These are phyloP conservation scores for Mohoua ochrocephala DNA, from an alignment of 2,113 vertebrate species.

Conservation along the genomic window DNA sequence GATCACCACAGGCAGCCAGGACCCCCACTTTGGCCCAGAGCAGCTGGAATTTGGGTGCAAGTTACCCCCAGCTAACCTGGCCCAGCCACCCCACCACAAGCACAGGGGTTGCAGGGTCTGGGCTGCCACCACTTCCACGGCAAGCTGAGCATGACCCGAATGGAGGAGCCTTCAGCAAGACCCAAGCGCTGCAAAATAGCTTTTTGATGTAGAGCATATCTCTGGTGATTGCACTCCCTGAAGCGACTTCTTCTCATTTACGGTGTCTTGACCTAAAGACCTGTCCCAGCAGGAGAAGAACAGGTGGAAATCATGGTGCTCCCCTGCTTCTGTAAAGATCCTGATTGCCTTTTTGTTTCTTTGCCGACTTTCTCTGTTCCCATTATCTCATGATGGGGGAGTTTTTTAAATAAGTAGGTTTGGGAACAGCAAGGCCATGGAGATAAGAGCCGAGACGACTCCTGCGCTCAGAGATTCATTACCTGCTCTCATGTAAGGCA, in stretches of 20 bases:
- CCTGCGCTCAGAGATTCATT: background rate
- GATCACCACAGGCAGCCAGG: too few relatives aligned
- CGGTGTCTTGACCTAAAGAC: background rate
- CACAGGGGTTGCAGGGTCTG: fast-evolving
- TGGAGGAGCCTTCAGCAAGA: background rate
- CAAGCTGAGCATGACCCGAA: background rate
- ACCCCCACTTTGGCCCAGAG: background rate
- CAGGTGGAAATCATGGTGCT: background rate
- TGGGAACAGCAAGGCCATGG: background rate
- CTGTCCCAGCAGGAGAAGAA: background rate
- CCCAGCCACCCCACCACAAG: background rate
- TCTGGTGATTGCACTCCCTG: background rate
- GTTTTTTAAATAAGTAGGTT: background rate
- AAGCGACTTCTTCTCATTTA: background rate
- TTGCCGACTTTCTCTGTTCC: background rate
- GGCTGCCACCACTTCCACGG: fast-evolving
- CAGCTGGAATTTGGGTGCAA: background rate
- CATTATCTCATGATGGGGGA: background rate
- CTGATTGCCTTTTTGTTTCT: slow-evolving; percentile 8
- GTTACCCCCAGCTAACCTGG: too few relatives aligned
- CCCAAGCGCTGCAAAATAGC: background rate
- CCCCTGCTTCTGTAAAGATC: background rate
- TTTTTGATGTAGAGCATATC: background rate
- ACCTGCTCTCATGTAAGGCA: background rate
- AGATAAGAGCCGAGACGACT: background rate